Evolutionary conservation across 2,113 vertebrate species (phyloP).

Genomic region (Nasalis larvatus): DNA sequence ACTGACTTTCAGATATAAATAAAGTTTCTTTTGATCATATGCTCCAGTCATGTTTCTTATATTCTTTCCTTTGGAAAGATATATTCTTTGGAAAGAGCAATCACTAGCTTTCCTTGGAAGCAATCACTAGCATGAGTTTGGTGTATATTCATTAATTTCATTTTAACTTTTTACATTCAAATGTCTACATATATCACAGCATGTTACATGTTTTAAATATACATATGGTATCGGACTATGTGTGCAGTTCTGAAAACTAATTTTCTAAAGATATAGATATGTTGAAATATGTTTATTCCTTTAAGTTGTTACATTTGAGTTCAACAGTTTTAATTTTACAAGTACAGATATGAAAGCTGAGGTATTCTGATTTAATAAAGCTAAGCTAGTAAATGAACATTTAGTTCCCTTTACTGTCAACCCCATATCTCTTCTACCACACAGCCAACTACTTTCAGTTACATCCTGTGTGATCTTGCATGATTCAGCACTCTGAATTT

Average conservation of each 20-base stretch:
- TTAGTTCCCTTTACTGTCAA: not conserved
- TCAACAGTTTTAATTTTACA: not conserved
- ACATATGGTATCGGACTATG: not conserved
- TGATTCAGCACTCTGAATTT: not conserved
- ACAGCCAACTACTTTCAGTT: not conserved
- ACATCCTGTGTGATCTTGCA: not conserved
- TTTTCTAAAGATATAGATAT: not conserved
- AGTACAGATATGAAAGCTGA: not conserved
- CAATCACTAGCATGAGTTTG: not conserved
- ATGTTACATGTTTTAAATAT: not conserved
- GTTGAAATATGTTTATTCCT: not conserved
- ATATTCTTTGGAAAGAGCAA: too few relatives aligned
- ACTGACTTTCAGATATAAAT: not conserved
- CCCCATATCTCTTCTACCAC: not conserved
- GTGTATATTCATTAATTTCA: not conserved
- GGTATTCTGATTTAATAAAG: not conserved
- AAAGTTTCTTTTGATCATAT: not conserved
- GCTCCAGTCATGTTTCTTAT: not conserved
- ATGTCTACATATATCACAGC: not conserved
- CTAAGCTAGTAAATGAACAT: not conserved
- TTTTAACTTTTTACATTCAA: not conserved
- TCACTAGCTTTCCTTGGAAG: not conserved
- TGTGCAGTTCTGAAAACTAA: not conserved
- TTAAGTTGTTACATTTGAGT: not conserved
- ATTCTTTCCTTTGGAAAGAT: not conserved